Base-by-base conservation (phyloP, 2,888 invertebrate species). In the Atethmia centrago region DNA sequence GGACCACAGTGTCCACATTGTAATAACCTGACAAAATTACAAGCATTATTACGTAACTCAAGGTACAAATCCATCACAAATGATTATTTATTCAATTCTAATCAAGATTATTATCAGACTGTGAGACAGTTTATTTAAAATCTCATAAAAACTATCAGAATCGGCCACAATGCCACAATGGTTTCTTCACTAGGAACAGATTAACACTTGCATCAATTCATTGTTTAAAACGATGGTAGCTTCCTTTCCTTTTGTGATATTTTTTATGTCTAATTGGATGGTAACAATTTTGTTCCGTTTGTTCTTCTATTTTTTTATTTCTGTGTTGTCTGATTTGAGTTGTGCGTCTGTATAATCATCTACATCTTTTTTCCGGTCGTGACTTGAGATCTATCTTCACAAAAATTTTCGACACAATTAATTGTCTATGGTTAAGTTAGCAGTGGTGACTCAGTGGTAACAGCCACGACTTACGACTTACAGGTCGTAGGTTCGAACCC, bases 131-230 rank as follows among this genome's bases (percentile, higher is more conserved):
- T 56, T 56, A 28, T 19, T 36, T 31, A 19, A 55, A 45, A 61
- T 45, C 25, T n/a, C 19, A 74, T 66, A 84, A 82, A 83, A 84
- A 63, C 58, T 47, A 19, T 9, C 42, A 61, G 10, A 51, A 71
- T 65, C 67, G 64, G 36, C 47, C 74, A 82, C 71, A 84, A 82
- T 63, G 71, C 61, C 66, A 81, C 85, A 85, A 81, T 85, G 75
- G 55, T 40, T 55, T 51, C 70, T 74, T 72, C 66, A 59, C 61
- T 69, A 80, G 78, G 83, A 86, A 83, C 69, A 74, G 58, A 53
- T 66, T 40, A 68, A 64, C 67, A 64, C 10, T 40, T 28, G 59
- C 76, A 72, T 68, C 64, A 58, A 67, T 67, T 74, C 81, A 85
- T 85, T 85, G 85, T 85, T 67, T 2, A 12, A 51, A 67, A 51